Conservation (phyloP, 2,113 vertebrate genomes). For the Platichthys flesus region DNA sequence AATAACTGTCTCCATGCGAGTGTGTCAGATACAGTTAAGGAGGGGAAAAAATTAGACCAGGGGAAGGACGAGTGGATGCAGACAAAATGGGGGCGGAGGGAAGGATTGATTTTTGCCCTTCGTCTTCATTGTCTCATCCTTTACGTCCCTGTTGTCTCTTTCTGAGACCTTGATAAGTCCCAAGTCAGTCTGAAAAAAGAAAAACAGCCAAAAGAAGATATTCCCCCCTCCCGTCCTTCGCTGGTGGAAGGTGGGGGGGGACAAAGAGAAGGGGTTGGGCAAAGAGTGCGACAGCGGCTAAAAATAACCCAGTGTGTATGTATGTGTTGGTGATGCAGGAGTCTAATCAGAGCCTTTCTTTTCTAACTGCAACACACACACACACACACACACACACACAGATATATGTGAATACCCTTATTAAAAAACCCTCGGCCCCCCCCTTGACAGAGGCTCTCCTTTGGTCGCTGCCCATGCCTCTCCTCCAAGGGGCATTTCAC, state of each 20-base stretch:
- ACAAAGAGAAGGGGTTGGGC: conserved; percentile 30
- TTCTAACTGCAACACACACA: conserved; percentile 11
- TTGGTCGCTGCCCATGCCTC: conserved; percentile 48
- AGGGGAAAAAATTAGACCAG: conserved; percentile 16
- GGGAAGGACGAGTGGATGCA: background rate
- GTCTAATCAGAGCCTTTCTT: conserved; percentile 56
- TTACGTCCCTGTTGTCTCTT: conserved; percentile 19
- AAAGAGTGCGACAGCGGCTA: conserved; percentile 62
- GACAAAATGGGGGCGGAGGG: background rate
- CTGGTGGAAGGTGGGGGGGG: background rate
- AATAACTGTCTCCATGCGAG: background rate
- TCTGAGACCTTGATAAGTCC: background rate
- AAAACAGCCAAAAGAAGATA: background rate
- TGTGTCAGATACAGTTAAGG: background rate
- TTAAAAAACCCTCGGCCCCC: too few relatives aligned
- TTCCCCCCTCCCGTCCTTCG: conserved; percentile 3
- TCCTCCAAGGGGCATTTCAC: conserved; percentile 76
- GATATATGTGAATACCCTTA: conserved; percentile 60
- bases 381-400: conserved; percentile 1
- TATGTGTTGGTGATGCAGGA: conserved; percentile 37
- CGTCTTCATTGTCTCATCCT: conserved; percentile 10
- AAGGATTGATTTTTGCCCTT: conserved; percentile 35
- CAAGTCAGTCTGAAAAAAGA: background rate
- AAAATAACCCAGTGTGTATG: conserved; percentile 68
- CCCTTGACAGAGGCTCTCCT: too few relatives aligned